These are phyloP conservation scores for Diorhabda elongata DNA, from an alignment of 1,140 invertebrate genomes.

Conservation along the genomic window DNA sequence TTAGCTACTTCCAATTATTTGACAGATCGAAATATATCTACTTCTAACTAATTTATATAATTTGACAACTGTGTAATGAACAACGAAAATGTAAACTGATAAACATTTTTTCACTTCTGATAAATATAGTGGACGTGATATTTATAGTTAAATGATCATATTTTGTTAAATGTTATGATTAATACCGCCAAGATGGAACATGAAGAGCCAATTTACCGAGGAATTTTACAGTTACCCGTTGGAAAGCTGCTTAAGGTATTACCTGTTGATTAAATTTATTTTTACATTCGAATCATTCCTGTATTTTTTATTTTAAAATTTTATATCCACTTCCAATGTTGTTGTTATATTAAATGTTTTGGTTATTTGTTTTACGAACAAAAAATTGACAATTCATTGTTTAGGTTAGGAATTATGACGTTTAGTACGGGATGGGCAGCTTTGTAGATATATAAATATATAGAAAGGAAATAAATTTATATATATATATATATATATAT, in stretches of 20 bases:
- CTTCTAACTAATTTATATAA: background rate
- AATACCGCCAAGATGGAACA: constrained; percentile 54
- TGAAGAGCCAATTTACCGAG: constrained; percentile 63
- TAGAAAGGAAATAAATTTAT: background rate
- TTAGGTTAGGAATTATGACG: too few relatives aligned
- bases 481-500: too few relatives aligned
- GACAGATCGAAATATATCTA: background rate
- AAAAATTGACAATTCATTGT: too few relatives aligned
- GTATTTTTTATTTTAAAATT: too few relatives aligned
- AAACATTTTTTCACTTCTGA: constrained; percentile 7
- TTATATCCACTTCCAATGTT: too few relatives aligned
- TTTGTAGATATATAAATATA: too few relatives aligned
- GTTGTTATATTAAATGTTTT: too few relatives aligned
- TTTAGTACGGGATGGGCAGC: too few relatives aligned
- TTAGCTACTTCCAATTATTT: background rate
- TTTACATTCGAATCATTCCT: too few relatives aligned
- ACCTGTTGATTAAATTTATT: background rate
- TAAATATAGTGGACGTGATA: constrained; percentile 23
- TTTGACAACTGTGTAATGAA: background rate
- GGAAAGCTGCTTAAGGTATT: constrained; percentile 58
- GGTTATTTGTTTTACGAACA: too few relatives aligned
- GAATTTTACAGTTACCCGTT: constrained; percentile 64
- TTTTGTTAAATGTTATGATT: constrained; percentile 6
- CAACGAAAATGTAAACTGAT: background rate
- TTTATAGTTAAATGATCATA: constrained; percentile 9